Base-by-base conservation (phyloP, 2,113 vertebrate genomes). In the Notarius quadriscutis region DNA sequence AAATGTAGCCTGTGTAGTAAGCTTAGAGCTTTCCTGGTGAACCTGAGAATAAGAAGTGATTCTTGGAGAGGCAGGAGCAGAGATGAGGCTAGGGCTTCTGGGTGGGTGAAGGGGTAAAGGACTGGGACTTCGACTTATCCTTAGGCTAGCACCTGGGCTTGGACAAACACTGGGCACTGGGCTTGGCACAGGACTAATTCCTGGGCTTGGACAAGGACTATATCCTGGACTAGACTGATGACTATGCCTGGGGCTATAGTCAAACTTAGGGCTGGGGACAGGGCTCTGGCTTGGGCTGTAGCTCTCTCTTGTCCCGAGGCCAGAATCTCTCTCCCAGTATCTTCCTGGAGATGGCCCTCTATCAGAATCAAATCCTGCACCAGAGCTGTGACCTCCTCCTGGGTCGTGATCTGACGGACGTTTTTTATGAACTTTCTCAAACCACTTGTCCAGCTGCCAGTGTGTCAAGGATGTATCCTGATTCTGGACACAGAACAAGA, bases 391-490 rank as follows among this genome's bases (percentile, higher is more conserved):
- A 74, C 82, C 83, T 74, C 86, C 84, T 51, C 89, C 89, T 1
- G 94, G 93, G 85, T 96, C 95, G 65, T 95, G 95, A 89, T 95
- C 95, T 88, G 94, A 93, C 78, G 94, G 93, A 0, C 84, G 92
- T 81, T 95, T 96, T 92, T 96, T 97, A 89, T 94, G 95, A n/a
- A 97, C 96, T 88, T 97, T 99, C 91, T 97, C 97, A 79, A 99
- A 94, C 98, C 98, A 99, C 95, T 97, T 97, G 94, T 99, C 97
- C 94, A 99, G 93, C 92, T 99, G 98, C 98, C 98, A 99, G 92
- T 99, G 97, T 94, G 97, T 96, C 67, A 96, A 94, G 3, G 96
- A 95, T 0, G 95, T 94, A 0, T 94, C 96, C 86, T 97, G 95
- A 0, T 94, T 93, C 97, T 99, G 91, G 2, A 85, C 4, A 87